Conservation (phyloP, 2,113 vertebrate species). For the Orientallactaga bullata region DNA sequence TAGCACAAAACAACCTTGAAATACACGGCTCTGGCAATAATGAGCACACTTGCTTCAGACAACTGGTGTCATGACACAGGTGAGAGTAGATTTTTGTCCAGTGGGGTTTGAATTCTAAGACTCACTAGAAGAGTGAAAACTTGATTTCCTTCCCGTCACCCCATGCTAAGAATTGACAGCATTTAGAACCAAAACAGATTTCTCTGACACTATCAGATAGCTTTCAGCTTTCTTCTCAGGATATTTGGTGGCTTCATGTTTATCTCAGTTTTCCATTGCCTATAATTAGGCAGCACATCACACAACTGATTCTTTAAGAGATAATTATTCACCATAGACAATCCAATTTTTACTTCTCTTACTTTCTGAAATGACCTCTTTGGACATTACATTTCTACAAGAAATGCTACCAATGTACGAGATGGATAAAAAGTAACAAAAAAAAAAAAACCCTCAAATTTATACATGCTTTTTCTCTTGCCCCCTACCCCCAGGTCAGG, state of each 20-base stretch:
- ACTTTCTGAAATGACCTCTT: conserved; percentile 23
- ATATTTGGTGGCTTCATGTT: conserved; percentile 48
- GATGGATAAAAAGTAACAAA: neutral
- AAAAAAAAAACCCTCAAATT: conserved; percentile 4
- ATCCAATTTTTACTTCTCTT: neutral
- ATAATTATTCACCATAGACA: conserved; percentile 27
- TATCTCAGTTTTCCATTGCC: conserved; percentile 67
- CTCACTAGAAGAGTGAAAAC: conserved; percentile 19
- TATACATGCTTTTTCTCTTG: neutral
- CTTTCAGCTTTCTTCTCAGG: conserved; percentile 48
- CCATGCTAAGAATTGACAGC: conserved; percentile 28
- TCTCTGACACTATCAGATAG: conserved; percentile 49
- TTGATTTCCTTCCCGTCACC: conserved; percentile 24
- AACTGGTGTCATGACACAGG: neutral
- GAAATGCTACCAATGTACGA: conserved; percentile 17
- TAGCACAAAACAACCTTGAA: conserved; percentile 21
- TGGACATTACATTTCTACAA: conserved; percentile 42
- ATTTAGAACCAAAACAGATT: conserved; percentile 60
- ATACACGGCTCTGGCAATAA: neutral
- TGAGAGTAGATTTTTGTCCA: conserved; percentile 2
- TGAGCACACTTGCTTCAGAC: neutral
- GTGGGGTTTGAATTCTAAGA: conserved; percentile 36
- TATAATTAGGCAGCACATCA: conserved; percentile 54
- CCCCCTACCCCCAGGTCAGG: neutral
- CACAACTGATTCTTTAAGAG: conserved; percentile 58